Conservation (phyloP, 2,113 vertebrate genomes). For the Anthoscopus minutus region DNA sequence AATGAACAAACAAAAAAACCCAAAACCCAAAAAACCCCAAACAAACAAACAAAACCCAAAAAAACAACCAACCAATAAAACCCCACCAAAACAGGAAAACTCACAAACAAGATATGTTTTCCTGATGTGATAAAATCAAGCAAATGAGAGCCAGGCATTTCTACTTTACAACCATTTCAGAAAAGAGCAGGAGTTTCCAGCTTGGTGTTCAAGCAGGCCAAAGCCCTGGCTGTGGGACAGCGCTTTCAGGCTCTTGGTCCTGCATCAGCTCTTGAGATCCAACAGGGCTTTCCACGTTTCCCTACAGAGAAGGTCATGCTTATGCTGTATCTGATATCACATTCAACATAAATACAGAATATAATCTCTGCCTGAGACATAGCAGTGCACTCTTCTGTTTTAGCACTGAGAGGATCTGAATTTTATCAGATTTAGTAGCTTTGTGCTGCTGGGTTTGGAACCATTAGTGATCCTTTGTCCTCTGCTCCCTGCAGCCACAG, state of each 20-base stretch:
- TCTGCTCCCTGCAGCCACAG: not conserved
- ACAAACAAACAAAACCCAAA: no score
- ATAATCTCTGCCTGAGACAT: not conserved
- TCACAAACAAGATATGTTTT: not conserved
- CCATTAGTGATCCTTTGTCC: not conserved
- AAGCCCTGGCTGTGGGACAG: not conserved
- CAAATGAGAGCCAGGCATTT: not conserved
- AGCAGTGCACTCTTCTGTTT: not conserved
- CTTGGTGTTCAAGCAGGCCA: not conserved
- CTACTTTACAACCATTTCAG: not conserved
- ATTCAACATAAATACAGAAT: not conserved
- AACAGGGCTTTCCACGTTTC: not conserved
- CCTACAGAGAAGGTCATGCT: not conserved
- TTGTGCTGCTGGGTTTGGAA: not conserved
- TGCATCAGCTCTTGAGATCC: not conserved
- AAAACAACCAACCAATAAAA: no score
- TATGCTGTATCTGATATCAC: not conserved
- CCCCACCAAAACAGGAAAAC: fast-evolving
- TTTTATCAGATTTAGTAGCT: not conserved
- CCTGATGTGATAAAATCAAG: not conserved
- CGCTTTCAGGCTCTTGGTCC: not conserved
- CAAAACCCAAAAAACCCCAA: no score
- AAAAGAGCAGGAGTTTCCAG: not conserved
- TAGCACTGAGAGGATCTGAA: not conserved
- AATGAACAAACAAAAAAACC: no score